These are phyloP conservation scores for Pipistrellus pygmaeus DNA, from an alignment of 2,797 vertebrate genomes.

Conservation along the genomic window DNA sequence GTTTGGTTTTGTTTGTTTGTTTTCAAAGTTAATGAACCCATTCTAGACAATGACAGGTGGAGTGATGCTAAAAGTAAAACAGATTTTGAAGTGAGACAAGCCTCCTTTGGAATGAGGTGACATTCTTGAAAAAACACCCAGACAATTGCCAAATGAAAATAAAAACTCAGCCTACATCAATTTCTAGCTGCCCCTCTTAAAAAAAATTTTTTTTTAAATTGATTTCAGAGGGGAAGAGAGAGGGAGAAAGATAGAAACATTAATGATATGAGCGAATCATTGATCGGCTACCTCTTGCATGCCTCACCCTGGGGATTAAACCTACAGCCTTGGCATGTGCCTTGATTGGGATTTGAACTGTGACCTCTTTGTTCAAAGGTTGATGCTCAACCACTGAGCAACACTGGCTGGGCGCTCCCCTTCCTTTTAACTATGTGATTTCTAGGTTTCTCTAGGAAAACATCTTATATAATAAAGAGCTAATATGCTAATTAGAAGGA, in stretches of 20 bases:
- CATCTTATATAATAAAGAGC: no score
- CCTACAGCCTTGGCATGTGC: no score
- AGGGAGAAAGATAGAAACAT: no score
- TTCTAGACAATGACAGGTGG: not conserved
- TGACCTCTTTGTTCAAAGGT: no score
- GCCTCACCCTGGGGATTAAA: no score
- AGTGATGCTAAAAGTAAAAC: constrained; percentile 42
- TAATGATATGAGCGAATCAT: no score
- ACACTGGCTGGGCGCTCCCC: not conserved
- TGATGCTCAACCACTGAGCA: no score
- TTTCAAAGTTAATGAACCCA: constrained; percentile 29
- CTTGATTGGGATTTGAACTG: no score
- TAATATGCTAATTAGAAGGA: no score
- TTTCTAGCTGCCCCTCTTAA: not conserved
- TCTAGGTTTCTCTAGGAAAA: not conserved
- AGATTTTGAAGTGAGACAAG: not conserved
- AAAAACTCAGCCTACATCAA: not conserved
- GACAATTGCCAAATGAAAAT: not conserved
- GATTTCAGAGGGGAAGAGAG: no score
- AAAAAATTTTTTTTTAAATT: not conserved
- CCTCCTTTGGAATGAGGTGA: not conserved
- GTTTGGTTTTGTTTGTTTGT: not conserved
- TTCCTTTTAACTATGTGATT: not conserved
- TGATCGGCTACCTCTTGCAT: no score
- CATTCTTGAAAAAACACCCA: not conserved